Evolutionary conservation across 2,888 invertebrate genomes (phyloP).

Genomic region (Axea sp.): DNA sequence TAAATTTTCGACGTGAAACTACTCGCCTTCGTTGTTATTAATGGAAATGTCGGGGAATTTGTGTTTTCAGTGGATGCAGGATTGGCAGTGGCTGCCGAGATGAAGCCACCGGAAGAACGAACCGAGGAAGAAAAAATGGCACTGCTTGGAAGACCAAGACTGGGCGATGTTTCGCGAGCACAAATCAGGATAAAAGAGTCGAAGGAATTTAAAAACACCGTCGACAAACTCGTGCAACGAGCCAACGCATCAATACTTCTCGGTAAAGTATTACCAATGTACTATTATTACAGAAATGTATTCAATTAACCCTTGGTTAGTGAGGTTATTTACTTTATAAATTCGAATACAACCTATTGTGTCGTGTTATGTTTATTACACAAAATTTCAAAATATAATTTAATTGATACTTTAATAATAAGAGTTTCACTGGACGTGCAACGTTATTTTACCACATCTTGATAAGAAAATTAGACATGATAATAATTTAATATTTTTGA

Average conservation of each 20-base stretch:
- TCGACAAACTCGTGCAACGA: constrained; percentile 98
- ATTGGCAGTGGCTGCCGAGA: constrained; percentile 83
- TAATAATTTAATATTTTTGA: no score
- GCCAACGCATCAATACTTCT: constrained; percentile 96
- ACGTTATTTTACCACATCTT: no score
- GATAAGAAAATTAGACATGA: no score
- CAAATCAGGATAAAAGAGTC: constrained; percentile 97
- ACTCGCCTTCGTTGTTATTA: constrained; percentile 27
- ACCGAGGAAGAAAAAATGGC: constrained; percentile 92
- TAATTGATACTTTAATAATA: no score
- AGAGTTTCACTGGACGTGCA: no score
- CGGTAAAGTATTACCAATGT: constrained; percentile 74
- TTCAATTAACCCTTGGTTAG: constrained; percentile 12
- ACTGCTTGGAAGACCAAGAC: constrained; percentile 93
- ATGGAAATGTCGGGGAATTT: constrained; percentile 55
- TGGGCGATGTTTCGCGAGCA: constrained; percentile 92
- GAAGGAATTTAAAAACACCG: constrained; percentile 99
- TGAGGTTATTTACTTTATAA: no score
- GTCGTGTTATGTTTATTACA: no score
- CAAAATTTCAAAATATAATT: no score
- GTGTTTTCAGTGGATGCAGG: constrained; percentile 80
- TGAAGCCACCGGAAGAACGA: constrained; percentile 84
- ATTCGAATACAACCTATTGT: no score
- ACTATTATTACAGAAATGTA: background rate
- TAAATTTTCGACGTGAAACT: constrained; percentile 10